These are phyloP conservation scores for Drosophila neocordata DNA, from an alignment of 1,140 invertebrate species.

Conservation along the genomic window DNA sequence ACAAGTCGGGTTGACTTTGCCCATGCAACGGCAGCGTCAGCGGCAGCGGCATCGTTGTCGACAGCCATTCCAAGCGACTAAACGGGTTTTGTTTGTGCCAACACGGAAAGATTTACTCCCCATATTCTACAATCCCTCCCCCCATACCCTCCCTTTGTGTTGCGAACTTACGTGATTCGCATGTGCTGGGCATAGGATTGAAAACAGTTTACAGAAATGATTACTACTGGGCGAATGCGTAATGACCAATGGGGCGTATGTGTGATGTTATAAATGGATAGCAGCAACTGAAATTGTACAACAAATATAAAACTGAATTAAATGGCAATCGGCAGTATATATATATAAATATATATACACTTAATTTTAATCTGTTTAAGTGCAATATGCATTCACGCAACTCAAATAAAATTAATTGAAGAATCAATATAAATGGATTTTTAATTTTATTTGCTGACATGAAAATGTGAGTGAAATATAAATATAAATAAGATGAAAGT, in stretches of 20 bases:
- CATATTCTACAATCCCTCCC: slow-evolving; percentile 6
- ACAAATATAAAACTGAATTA: slow-evolving; percentile 37
- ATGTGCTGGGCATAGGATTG: slow-evolving; percentile 48
- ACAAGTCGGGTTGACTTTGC: slow-evolving; percentile 59
- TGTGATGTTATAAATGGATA: slow-evolving; percentile 34
- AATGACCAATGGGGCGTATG: slow-evolving; percentile 74
- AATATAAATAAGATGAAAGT: neutral
- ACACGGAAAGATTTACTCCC: slow-evolving; percentile 12
- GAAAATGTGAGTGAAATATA: neutral
- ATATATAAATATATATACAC: neutral
- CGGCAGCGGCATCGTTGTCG: slow-evolving; percentile 12
- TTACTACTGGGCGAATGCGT: slow-evolving; percentile 69
- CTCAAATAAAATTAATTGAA: slow-evolving; percentile 1
- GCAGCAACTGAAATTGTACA: slow-evolving; percentile 20
- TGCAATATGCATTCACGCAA: neutral
- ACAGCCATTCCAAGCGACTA: slow-evolving; percentile 11
- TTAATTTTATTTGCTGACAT: neutral
- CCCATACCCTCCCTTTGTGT: slow-evolving; percentile 32
- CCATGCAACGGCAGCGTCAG: neutral
- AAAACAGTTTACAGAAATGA: slow-evolving; percentile 79
- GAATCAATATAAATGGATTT: neutral
- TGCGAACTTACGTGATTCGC: slow-evolving; percentile 30
- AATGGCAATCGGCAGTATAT: slow-evolving; percentile 26
- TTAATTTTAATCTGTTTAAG: neutral
- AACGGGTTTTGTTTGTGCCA: slow-evolving; percentile 30